Base-by-base conservation (phyloP, 2,797 vertebrate species). In the Tenualosa thibaudeaui region DNA sequence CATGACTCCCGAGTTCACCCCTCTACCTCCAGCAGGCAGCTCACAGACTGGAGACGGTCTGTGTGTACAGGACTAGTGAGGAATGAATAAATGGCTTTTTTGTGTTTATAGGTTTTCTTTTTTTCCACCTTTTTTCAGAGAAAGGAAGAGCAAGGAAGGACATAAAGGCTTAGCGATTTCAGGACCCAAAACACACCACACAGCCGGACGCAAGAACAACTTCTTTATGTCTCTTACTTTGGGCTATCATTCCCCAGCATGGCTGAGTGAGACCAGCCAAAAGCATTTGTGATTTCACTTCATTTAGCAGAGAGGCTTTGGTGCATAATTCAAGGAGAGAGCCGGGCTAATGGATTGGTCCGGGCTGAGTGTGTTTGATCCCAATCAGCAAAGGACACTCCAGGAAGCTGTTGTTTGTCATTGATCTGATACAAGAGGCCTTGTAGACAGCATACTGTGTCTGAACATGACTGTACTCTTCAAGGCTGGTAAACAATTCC, bases 341-440 rank as follows among this genome's bases (percentile, higher is more conserved):
- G 71, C 26, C 17, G 8, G 71, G 5, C 17, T 78, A 78, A 78
- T 46, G 71, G 40, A 78, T 22, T 46, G 71, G 40, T 40, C 71
- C 6, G 5, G 13, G 71, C 71, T 46, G 71, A 78, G 71, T 78
- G 71, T 1, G 40, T 78, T 78, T 78, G 71, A 78, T 78, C 71
- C 6, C 37, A 5, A 78, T 78, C 71, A 78, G 17, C 71, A 78
- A 37, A 46, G 71, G 71, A 46, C 71, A 78, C 71, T 78, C 71
- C 71, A 78, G 71, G 71, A 46, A 78, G 71, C 37, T 17, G 71
- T 78, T 43, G 37, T 78, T 46, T 78, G 71, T 78, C 71, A 78
- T 78, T 46, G 71, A 78, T 78, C 71, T 78, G 71, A 78, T 78
- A 78, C 71, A 46, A 78, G 71, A 8, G 19, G 40, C 40, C 71